Evolutionary conservation across 2,888 invertebrate genomes (phyloP).

Genomic region (Drosophila picticornis): DNA sequence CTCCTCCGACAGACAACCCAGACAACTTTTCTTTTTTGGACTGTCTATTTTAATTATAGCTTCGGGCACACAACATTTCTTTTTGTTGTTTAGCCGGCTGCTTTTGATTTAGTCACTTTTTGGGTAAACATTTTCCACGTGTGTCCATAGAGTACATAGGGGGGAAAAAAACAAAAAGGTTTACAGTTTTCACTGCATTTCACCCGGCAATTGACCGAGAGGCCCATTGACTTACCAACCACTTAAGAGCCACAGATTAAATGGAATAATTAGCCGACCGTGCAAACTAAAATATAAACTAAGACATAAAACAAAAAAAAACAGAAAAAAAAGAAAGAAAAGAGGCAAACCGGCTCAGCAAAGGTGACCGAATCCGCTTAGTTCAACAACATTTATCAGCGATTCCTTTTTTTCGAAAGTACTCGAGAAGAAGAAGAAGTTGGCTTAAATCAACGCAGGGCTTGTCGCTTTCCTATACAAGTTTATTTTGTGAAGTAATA

Average conservation of each 20-base stretch:
- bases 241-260: conserved; percentile 66
- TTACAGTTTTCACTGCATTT: conserved; percentile 59
- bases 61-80: conserved; percentile 50
- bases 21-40: conserved; percentile 41
- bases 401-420: conserved; percentile 17
- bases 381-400: conserved; percentile 1
- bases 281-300: conserved; percentile 41
- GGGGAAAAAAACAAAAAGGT: conserved; percentile 14
- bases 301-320: background rate
- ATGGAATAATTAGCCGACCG: conserved; percentile 68
- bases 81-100: conserved; percentile 31
- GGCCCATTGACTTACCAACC: conserved; percentile 66
- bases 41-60: conserved; percentile 58
- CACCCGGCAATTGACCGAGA: conserved; percentile 43
- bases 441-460: background rate
- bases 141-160: conserved; percentile 27
- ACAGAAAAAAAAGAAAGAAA: background rate
- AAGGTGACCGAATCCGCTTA: conserved; percentile 28
- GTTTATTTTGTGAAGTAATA: background rate
- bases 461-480: background rate
- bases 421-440: background rate
- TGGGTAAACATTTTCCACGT: conserved; percentile 47
- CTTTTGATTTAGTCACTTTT: conserved; percentile 52
- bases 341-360: conserved; percentile 5
- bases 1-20: conserved; percentile 30